phyloP scores from a whole-genome alignment of 2,888 invertebrate genomes.

The Latrodectus hesperus region DNA sequence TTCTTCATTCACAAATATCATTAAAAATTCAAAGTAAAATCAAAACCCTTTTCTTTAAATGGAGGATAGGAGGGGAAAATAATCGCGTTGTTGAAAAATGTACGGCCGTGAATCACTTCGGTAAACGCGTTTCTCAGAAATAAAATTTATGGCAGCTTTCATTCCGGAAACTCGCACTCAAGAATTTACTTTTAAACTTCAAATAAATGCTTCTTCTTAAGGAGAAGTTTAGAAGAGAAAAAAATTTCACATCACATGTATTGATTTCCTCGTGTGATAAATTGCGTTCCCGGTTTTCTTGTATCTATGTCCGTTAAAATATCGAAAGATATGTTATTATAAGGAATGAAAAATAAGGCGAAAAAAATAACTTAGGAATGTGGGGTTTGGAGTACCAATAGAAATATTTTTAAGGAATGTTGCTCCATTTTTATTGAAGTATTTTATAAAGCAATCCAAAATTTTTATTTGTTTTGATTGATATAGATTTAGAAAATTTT shows the following conservation, averaged over 20 bases:
- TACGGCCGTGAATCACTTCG: conserved; percentile 54
- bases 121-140: conserved; percentile 53
- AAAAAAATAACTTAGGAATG: background rate
- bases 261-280: conserved; percentile 60
- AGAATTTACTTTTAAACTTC: conserved; percentile 68
- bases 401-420: conserved; percentile 4
- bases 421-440: conserved; percentile 14
- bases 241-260: conserved; percentile 41
- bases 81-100: conserved; percentile 66
- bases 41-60: conserved; percentile 23
- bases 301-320: conserved; percentile 65
- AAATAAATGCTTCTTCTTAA: conserved; percentile 60
- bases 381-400: background rate
- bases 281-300: conserved; percentile 51
- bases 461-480: background rate
- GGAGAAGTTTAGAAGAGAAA: conserved; percentile 13
- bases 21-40: conserved; percentile 36
- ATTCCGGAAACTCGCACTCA: conserved; percentile 61
- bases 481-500: no score
- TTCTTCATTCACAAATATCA: conserved; percentile 60
- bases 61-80: conserved; percentile 34
- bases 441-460: conserved; percentile 7
- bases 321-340: conserved; percentile 62
- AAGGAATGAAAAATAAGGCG: conserved; percentile 1
- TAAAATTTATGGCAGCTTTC: conserved; percentile 65